These are phyloP conservation scores for Mongoloraphidia duomilia DNA, from an alignment of 2,888 invertebrate species.

Conservation along the genomic window DNA sequence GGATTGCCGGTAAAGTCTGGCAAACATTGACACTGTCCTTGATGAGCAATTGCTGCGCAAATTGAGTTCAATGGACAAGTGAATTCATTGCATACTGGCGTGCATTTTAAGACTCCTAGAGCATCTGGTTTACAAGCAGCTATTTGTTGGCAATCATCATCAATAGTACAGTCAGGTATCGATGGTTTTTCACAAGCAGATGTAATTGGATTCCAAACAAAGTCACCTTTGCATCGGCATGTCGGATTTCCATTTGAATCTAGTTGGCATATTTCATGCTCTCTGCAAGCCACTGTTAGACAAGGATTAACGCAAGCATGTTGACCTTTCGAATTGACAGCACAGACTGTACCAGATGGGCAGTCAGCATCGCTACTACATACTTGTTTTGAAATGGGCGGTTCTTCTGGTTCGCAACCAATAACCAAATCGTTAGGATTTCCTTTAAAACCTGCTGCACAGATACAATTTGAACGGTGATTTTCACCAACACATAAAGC, in stretches of 20 bases:
- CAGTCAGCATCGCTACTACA: slow-evolving; percentile 62
- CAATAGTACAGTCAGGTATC: slow-evolving; percentile 61
- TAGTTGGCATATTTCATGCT: slow-evolving; percentile 65
- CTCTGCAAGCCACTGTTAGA: slow-evolving; percentile 64
- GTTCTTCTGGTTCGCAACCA: slow-evolving; percentile 63
- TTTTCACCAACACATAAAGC: slow-evolving; percentile 72
- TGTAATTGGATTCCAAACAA: slow-evolving; percentile 68
- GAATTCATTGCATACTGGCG: slow-evolving; percentile 60
- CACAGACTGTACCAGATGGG: slow-evolving; percentile 52
- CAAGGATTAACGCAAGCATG: slow-evolving; percentile 67
- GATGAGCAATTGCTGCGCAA: slow-evolving; percentile 58
- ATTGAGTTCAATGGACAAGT: slow-evolving; percentile 75
- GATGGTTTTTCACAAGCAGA: slow-evolving; percentile 77
- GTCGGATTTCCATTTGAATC: slow-evolving; percentile 51
- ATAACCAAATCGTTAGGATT: slow-evolving; percentile 64
- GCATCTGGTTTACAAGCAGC: slow-evolving; percentile 72
- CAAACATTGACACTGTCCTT: slow-evolving; percentile 70
- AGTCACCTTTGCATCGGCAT: slow-evolving; percentile 66
- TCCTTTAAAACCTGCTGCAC: slow-evolving; percentile 66
- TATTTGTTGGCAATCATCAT: slow-evolving; percentile 53
- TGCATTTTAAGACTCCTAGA: slow-evolving; percentile 71
- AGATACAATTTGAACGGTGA: slow-evolving; percentile 76
- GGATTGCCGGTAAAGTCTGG: slow-evolving; percentile 78
- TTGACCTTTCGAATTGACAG: slow-evolving; percentile 42
- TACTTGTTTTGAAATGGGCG: slow-evolving; percentile 39